Conservation (phyloP, 2,113 vertebrate species). For the Scartelaos histophorus region DNA sequence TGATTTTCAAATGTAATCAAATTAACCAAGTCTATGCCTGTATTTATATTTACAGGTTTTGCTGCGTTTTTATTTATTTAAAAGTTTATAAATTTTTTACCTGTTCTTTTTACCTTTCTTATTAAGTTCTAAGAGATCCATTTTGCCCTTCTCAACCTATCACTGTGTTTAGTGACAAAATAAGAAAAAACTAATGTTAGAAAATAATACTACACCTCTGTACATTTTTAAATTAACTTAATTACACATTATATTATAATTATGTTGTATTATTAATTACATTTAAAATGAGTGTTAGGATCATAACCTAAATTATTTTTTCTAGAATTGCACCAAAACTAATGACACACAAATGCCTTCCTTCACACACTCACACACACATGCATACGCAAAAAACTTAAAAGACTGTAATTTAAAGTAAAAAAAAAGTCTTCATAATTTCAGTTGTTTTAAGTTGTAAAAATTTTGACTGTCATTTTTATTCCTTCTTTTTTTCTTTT, state of each 20-base stretch:
- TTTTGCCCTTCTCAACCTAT: background rate
- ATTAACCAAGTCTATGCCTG: conserved; percentile 27
- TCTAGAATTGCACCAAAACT: background rate
- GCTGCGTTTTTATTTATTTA: background rate
- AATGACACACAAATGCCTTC: background rate
- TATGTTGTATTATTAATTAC: background rate
- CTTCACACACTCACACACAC: background rate
- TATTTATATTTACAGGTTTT: background rate
- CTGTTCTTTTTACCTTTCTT: too few relatives aligned
- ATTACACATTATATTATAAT: background rate
- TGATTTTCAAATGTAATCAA: conserved; percentile 50
- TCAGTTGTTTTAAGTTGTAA: background rate
- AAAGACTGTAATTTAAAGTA: background rate
- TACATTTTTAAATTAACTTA: background rate
- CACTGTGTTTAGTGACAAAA: background rate
- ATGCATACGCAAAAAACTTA: background rate
- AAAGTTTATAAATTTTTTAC: background rate
- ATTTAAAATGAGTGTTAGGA: background rate
- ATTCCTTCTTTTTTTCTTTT: background rate
- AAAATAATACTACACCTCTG: background rate
- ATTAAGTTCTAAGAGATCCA: conserved; percentile 9
- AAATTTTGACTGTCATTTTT: background rate
- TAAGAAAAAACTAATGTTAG: background rate
- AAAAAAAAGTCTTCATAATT: background rate
- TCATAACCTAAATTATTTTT: background rate